Base-by-base conservation (phyloP, 2,888 invertebrate species). In the Ligdia adustata region DNA sequence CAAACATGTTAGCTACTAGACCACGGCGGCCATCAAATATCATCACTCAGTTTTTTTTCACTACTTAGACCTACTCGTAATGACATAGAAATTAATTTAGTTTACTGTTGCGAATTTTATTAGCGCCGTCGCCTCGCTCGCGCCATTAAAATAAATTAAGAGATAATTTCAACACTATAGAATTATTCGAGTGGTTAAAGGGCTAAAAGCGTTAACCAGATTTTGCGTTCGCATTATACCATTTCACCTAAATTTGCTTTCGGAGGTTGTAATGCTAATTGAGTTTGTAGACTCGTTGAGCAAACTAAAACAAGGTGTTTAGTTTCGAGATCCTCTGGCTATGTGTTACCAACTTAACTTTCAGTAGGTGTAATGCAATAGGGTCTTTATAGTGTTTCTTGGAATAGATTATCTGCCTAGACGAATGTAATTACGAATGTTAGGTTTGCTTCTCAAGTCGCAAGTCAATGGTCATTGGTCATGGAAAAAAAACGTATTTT, bases 231-330 rank as follows among this genome's bases (percentile, higher is more conserved):
- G 62, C 66, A 67, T 66, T 65, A 69, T 70, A 66, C 62, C 57
- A 66, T 70, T 77, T 62, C 55, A 53, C 52, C 58, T 56, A 67
- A 73, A 75, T 69, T 74, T 64, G 69, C 72, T 78, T 76, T 74
- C 66, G 67, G 69, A 64, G 71, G 67, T 75, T 70, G 69, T 76
- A 77, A 75, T 77, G 71, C 71, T 78, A 83, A 82, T 82, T 79
- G 72, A 79, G 78, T 82, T 79, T 72, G 75, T 63, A 68, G 64
- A 82, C 74, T 78, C 75, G 77, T 73, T 72, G 70, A 69, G 73
- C 73, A 75, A 78, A 79, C 75, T 73, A 72, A 75, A 74, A 72
- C 74, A 75, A 75, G 73, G 75, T 77, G 75, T 75, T 78, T 75
- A 73, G 74, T 78, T 81, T 74, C 62, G 66, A 69, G 60, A 72